phyloP scores from a whole-genome alignment of 1,140 invertebrate species.

The Colletes gigas region DNA sequence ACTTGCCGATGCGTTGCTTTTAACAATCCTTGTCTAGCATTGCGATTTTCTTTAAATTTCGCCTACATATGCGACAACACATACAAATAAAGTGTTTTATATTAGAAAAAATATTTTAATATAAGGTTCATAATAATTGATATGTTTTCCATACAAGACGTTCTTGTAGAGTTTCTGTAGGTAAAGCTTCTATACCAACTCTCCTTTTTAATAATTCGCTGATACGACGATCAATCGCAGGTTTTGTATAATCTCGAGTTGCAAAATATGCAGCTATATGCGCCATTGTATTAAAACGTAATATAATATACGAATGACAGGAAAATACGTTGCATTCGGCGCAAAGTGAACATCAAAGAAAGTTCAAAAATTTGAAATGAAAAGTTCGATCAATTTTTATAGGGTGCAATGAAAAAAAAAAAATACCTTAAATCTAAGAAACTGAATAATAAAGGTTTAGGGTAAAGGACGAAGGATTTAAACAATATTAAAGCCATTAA shows the following conservation, averaged over 20 bases:
- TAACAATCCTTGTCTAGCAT: conserved; percentile 78
- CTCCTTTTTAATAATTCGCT: conserved; percentile 67
- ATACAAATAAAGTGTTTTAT: not conserved
- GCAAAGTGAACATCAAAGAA: conserved; percentile 24
- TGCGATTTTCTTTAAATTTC: conserved; percentile 81
- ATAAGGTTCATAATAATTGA: not conserved
- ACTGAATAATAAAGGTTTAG: not conserved
- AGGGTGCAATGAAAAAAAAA: not conserved
- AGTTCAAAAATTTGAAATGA: not conserved
- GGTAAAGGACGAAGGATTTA: not conserved
- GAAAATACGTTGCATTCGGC: not conserved
- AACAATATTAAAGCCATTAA: not conserved
- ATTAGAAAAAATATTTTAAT: not conserved
- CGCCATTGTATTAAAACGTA: conserved; percentile 46
- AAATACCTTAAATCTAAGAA: too few species aligned
- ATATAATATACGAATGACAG: not conserved
- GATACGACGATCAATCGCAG: conserved; percentile 69
- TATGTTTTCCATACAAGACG: conserved; percentile 60
- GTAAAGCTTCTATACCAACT: conserved; percentile 56
- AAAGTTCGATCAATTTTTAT: not conserved
- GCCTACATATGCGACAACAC: conserved; percentile 66
- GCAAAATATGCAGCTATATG: conserved; percentile 43
- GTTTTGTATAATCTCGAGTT: conserved; percentile 68
- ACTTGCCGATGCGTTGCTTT: conserved; percentile 84
- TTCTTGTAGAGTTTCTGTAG: conserved; percentile 63